Evolutionary conservation across 2,113 vertebrate species (phyloP).

Genomic region (Ahaetulla prasina): DNA sequence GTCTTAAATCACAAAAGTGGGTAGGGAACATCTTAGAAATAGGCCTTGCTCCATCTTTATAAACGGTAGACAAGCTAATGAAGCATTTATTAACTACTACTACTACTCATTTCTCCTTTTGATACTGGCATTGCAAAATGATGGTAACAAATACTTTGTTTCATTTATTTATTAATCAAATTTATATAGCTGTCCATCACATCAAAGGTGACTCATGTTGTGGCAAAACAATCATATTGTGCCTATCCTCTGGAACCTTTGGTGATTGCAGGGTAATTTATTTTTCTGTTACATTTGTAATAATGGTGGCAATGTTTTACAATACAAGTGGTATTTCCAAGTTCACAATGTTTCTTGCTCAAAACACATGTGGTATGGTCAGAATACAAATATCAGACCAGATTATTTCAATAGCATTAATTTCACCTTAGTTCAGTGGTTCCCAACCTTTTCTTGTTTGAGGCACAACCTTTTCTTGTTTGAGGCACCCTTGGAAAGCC

Average conservation of each 20-base stretch:
- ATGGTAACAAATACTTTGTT: background rate
- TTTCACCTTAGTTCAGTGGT: fast-evolving
- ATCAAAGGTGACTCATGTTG: background rate
- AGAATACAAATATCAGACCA: background rate
- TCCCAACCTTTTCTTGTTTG: too few relatives aligned
- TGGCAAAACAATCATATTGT: background rate
- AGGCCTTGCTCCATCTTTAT: background rate
- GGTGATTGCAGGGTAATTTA: background rate
- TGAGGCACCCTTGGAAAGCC: too few relatives aligned
- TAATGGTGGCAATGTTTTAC: background rate
- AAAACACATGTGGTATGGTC: background rate
- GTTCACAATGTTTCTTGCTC: background rate
- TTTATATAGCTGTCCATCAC: background rate
- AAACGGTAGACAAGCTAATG: background rate
- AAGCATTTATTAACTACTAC: background rate
- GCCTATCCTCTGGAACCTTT: background rate
- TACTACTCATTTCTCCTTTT: background rate
- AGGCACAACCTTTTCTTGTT: too few relatives aligned
- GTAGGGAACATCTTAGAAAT: background rate
- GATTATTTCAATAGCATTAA: background rate
- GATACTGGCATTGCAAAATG: background rate
- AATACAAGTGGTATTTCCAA: background rate
- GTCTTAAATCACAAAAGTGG: background rate
- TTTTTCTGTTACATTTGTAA: background rate
- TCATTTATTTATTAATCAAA: background rate